Percentiles rank a stretch among this genome's conserved stretches.
phyloP scores from a whole-genome alignment of 37 sponge, comb jelly and placozoan species.

The Cladorhizidae sp. region DNA sequence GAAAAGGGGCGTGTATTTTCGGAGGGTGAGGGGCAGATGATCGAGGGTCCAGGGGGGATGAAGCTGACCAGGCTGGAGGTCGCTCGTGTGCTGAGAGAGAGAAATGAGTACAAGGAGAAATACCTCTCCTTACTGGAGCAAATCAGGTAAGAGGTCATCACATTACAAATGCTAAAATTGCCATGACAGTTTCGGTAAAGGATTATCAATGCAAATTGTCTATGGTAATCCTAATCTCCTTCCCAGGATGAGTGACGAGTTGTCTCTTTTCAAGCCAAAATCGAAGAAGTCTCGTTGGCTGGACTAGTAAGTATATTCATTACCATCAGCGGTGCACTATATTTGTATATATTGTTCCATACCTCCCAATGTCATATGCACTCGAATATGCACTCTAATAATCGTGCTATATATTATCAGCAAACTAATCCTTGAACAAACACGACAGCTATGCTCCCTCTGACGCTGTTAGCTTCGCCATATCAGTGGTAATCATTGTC shows the following conservation, averaged over 20 bases:
- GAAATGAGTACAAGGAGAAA: slow-evolving; percentile 92
- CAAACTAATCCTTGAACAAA: too few species aligned
- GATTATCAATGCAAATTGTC: too few species aligned
- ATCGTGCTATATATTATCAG: too few species aligned
- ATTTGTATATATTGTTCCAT: too few species aligned
- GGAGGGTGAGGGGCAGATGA: slow-evolving; percentile 39
- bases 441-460: too few species aligned
- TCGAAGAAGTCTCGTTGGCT: slow-evolving; percentile 67
- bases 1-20: slow-evolving; percentile 27
- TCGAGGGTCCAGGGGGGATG: slow-evolving; percentile 27
- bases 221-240: not conserved
- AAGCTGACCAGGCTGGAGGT: slow-evolving; percentile 62
- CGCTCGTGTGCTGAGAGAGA: slow-evolving; percentile 77
- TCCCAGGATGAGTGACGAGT: slow-evolving; percentile 71
- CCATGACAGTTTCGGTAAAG: too few species aligned
- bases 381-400: too few species aligned
- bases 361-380: too few species aligned
- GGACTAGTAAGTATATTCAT: slow-evolving; percentile 70
- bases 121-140: slow-evolving; percentile 84
- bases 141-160: slow-evolving; percentile 55
- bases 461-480: too few species aligned
- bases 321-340: too few species aligned
- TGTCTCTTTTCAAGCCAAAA: slow-evolving; percentile 72
- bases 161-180: not conserved
- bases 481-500: too few species aligned